Evolutionary conservation across 2,113 vertebrate species (phyloP).

Genomic region (Mesitornis unicolor): DNA sequence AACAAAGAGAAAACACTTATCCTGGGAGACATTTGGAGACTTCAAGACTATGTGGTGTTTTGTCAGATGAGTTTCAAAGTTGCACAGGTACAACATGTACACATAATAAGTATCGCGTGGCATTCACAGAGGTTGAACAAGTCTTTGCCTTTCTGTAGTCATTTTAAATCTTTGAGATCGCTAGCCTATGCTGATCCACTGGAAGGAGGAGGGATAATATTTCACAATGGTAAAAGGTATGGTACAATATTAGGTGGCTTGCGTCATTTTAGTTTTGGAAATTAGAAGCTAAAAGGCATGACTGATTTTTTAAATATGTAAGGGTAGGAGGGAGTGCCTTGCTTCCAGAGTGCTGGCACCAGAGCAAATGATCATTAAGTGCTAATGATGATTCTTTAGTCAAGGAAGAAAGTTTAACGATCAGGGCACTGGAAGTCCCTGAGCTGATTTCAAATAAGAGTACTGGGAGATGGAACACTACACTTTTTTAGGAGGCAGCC

Average conservation of each 20-base stretch:
- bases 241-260: background rate
- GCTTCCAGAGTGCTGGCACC: background rate
- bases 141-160: background rate
- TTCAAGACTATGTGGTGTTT: constrained; percentile 10
- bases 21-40: background rate
- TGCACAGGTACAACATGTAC: background rate
- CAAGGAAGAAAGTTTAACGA: background rate
- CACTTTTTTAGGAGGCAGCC: background rate
- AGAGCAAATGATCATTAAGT: background rate
- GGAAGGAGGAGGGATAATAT: background rate
- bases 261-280: background rate
- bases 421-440: background rate
- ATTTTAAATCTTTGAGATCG: background rate
- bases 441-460: background rate
- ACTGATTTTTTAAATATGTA: background rate
- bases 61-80: background rate
- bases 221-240: background rate
- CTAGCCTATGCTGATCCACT: background rate
- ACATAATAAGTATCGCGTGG: background rate
- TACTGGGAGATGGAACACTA: background rate
- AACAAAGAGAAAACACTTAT: background rate
- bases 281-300: background rate
- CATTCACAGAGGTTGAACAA: background rate
- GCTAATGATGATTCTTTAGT: background rate
- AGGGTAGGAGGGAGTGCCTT: background rate